Base-by-base conservation (phyloP, 2,888 invertebrate species). In the Drosophila niveifrons region DNA sequence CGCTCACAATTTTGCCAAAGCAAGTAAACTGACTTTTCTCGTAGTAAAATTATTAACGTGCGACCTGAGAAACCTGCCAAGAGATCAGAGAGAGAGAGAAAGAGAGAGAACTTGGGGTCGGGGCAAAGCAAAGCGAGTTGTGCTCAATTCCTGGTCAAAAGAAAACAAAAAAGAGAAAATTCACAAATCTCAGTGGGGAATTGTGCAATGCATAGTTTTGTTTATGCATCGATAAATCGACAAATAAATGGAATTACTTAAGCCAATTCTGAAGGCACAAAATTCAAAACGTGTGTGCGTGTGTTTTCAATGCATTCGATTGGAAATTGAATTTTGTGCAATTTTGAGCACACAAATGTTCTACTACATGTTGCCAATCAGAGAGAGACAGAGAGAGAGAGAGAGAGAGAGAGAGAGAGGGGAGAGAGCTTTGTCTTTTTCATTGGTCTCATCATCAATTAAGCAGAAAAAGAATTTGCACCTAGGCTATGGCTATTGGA, bases 301-400 rank as follows among this genome's bases (percentile, higher is more conserved):
- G 75, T 71, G 71, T 56, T 75, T 75, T 75, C n/a, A 65, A 56
- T 66, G 66, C 59, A 75, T 75, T 71, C 61, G 66, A 75, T 70
- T 75, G 50, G 75, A 6, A 65, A 67, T 75, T 65, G 64, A 75
- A 67, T 62, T 41, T 41, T 41, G 36, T 41, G 39, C 39, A 13
- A 41, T 15, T 41, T 13, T 66, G 34, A 52, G 58, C 58, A 48
- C 61, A 51, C 39, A 56, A 68, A 52, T 57, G 48, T 59, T 29
- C 47, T 47, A 43, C 59, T 69, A 62, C 66, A 75, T 65, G 74
- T 44, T 58, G 61, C 55, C 62, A 70, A 75, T 75, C 74, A 18
- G 23, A 18, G n/a, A n/a, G n/a, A n/a, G n/a, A n/a, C n/a, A 18
- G 18, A 18, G 18, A 1, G 18, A 18, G 3, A 17, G 17, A 17